Base-by-base conservation (phyloP, 2,888 invertebrate species). In the Chromoteleia sp. region DNA sequence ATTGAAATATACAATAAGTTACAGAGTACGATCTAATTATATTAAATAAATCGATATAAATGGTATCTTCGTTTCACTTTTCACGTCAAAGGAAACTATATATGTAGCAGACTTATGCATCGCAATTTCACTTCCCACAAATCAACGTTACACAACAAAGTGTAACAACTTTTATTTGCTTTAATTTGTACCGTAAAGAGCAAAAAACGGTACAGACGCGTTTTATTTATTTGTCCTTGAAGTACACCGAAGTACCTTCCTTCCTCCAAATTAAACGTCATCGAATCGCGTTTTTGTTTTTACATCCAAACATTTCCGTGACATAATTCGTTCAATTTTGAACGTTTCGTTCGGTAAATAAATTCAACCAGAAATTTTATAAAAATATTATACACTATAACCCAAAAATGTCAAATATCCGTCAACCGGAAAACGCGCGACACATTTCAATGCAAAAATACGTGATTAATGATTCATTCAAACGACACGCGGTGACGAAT, bases 391-490 rank as follows among this genome's bases (percentile, higher is more conserved):
- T 25, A 33, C 14, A 17, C 54, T 36, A 30, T 68, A 56, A 56
- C 68, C 59, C 50, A 50, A 59, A 59, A 59, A 50, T 52, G 59
- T 50, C 71, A 39, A 71, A 52, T 39, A 52, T 10, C 29, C 50
- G 30, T 54, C 56, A 63, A 29, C 29, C 39, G 12, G 29, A 65
- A 74, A 65, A 65, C 33, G 30, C 59, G 21, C 25, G 67, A 43
- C 52, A 58, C 39, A 45, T 61, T 67, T 76, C 61, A 68, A 76
- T 76, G 68, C 68, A 68, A 68, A 61, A 68, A 52, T 68, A 45
- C 61, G 17, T 76, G 76, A 76, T 76, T 76, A 76, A 76, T 76
- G 77, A 70, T 70, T 77, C 77, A 77, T 70, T 30, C 68, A 21
- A 63, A 39, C 19, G 50, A 61, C 77, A 39, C 15, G 54, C 70